Base-by-base conservation (phyloP, 2,113 vertebrate genomes). In the Scortum barcoo region DNA sequence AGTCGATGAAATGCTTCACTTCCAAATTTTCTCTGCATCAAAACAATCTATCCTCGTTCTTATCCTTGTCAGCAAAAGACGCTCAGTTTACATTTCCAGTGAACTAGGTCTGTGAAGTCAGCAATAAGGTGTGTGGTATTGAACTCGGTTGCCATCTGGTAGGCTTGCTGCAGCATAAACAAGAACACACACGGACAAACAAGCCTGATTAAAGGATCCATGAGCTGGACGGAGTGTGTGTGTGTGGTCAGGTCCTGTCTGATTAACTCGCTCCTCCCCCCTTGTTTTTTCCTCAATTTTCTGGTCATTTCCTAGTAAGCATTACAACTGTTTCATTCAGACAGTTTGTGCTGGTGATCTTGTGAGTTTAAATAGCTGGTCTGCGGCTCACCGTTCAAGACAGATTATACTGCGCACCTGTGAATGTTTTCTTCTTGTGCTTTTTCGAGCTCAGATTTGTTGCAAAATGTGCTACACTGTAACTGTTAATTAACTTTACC, bases 161-260 rank as follows among this genome's bases (percentile, higher is more conserved):
- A 7, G 54, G 54, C 60, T 76, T 42, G 50, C 50, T 60, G 65
- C 65, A 58, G 46, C n/a, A 70, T 84, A 87, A 92, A 92, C 86
- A 92, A 84, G 86, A 89, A 86, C 79, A 72, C 78, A 85, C 84
- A 84, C 22, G 19, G 68, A 73, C 76, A 86, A 88, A 86, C 88
- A 65, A 28, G 68, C 73, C 28, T 89, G 77, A 85, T 86, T 78
- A 82, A 69, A 89, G 81, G 79, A 73, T 60, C 9, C 4, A 7
- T 44, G 63, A 66, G 72, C 53, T 72, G 82, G 54, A 30, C 42
- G 0, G 56, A 71, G 58, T 88, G 68, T 88, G 84, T 86, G 58
- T 88, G 68, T 88, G 84, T 86, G 82, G 87, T 88, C 79, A 78
- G 4, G 78, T 71, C 60, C 51, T 60, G 63, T 51, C 68, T 79